These are phyloP conservation scores for Sinocyclocheilus anophthalmus DNA, from an alignment of 2,113 vertebrate species.

Conservation along the genomic window DNA sequence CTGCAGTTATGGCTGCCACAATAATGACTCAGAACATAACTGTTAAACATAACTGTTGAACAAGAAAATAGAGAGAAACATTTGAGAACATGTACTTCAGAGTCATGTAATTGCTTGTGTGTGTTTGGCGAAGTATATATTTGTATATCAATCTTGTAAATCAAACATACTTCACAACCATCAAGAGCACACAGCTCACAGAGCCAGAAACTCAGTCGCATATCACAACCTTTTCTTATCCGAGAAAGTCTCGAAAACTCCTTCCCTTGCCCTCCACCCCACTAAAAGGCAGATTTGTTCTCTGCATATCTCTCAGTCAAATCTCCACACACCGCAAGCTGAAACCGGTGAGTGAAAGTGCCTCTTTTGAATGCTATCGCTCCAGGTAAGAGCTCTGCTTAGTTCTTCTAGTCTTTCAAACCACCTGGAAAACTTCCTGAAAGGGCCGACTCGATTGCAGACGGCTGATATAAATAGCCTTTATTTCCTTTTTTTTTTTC, in stretches of 20 bases:
- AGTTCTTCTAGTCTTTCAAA: constrained; percentile 51
- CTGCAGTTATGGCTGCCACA: not conserved
- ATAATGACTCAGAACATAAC: not conserved
- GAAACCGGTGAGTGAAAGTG: constrained; percentile 53
- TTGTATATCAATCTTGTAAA: constrained; percentile 22
- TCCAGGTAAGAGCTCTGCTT: constrained; percentile 45
- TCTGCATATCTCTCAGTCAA: constrained; percentile 43
- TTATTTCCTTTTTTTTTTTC: constrained; percentile 47
- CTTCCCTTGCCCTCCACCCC: constrained; percentile 22
- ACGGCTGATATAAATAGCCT: constrained; percentile 51
- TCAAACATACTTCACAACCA: not conserved
- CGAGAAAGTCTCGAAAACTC: constrained; percentile 9
- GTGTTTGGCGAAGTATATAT: not conserved
- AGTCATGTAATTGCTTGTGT: not conserved
- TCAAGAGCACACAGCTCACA: not conserved
- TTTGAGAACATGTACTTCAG: not conserved
- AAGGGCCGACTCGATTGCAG: constrained; percentile 53
- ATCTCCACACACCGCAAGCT: constrained; percentile 41
- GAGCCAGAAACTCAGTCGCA: not conserved
- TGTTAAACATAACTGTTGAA: not conserved
- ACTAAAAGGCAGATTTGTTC: constrained; percentile 58
- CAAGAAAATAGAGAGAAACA: not conserved
- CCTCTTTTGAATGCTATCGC: constrained; percentile 47
- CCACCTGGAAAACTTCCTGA: constrained; percentile 49
- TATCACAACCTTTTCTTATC: constrained; percentile 17